Evolutionary conservation across 2,888 invertebrate species (phyloP), one percentile per base, ranked within the genome.

Genomic region (Didymodactylos carnosus): DNA sequence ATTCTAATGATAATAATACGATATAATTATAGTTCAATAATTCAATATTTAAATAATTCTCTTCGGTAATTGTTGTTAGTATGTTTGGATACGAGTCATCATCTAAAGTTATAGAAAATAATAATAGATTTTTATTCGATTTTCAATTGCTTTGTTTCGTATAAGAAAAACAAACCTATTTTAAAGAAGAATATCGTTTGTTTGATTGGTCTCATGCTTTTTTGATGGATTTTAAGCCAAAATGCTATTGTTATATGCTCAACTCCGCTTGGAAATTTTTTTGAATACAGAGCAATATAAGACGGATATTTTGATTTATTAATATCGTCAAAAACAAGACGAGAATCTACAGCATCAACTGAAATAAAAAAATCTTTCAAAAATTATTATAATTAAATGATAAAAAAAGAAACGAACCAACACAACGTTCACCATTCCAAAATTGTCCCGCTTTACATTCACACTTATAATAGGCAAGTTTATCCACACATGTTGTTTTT

Each of bases 361-460:
- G n/a, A 5, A 62, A n/a, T n/a, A n/a, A n/a, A n/a, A n/a, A n/a
- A n/a, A n/a, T n/a, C n/a, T n/a, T n/a, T n/a, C n/a, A 14, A 29
- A 7, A 6, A 27, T 29, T 3, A 13, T 51, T 51, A 13, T 27
- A 19, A 27, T 51, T 14, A 16, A 27, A 16, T 27, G 5, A 39
- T 3, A 39, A 39, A 19, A n/a, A n/a, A 10, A 19, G 16, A 1
- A 10, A n/a, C 80, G 79, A 77, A 82, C 82, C 81, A 77, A 83
- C 82, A 78, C 83, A 83, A 76, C 78, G 79, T 40, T 80, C 76
- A 0, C 81, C 81, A 77, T 83, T 83, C 83, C 83, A 83, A 70
- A 80, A 79, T 76, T 82, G 83, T 11, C 83, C 83, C 2, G 83
- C 80, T 6, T 82, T 82, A 77, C 83, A 83, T 46, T 79, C 79